phyloP scores from a whole-genome alignment of 2,888 invertebrate species.

The Pyrocoelia pectoralis region DNA sequence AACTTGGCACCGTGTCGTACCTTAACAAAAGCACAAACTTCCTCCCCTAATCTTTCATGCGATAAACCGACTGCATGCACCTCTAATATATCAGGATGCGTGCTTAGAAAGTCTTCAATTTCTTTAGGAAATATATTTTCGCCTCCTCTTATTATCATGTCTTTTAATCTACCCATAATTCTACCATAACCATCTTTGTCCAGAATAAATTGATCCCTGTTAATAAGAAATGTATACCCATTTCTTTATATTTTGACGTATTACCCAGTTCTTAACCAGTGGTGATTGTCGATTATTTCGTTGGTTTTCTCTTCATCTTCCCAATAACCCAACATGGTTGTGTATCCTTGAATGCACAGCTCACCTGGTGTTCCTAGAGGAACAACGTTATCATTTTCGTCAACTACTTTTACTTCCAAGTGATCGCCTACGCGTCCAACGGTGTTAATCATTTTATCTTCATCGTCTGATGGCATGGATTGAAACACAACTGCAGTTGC shows the following conservation, averaged over 20 bases:
- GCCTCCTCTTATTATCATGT: constrained; percentile 82
- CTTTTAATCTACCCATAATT: constrained; percentile 78
- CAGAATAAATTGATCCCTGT: constrained; percentile 75
- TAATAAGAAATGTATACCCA: no score
- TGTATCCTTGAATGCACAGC: constrained; percentile 77
- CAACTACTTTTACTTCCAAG: constrained; percentile 71
- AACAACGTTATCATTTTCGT: constrained; percentile 69
- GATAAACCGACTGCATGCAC: constrained; percentile 78
- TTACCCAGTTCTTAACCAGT: constrained; percentile 87
- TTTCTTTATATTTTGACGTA: no score
- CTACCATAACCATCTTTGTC: constrained; percentile 73
- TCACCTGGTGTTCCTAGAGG: constrained; percentile 79
- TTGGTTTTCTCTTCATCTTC: constrained; percentile 77
- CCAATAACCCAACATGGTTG: constrained; percentile 85
- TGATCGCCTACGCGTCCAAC: constrained; percentile 67
- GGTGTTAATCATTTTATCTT: constrained; percentile 59
- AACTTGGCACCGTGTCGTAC: constrained; percentile 64
- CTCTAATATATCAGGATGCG: constrained; percentile 76
- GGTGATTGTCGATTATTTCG: constrained; percentile 69
- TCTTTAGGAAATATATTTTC: constrained; percentile 87
- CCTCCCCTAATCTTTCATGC: constrained; percentile 80
- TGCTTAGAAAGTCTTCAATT: constrained; percentile 77
- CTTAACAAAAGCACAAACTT: constrained; percentile 73
- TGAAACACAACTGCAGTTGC: constrained; percentile 64
- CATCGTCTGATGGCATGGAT: constrained; percentile 59